phyloP scores from a whole-genome alignment of 2,113 vertebrate species.

The Hyla sarda region DNA sequence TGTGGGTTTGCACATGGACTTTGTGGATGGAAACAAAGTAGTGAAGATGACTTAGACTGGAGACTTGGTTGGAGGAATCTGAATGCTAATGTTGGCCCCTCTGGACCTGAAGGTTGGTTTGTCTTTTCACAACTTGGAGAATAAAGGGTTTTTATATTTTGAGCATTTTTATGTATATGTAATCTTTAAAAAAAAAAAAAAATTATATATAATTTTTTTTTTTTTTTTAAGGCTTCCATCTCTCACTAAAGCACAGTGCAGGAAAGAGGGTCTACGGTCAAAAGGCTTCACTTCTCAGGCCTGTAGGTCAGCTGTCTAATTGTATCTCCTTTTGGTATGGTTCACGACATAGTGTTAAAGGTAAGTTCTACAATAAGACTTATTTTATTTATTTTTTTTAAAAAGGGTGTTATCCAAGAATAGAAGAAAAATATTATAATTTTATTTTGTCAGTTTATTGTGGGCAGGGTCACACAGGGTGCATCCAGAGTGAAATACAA shows the following conservation, averaged over 20 bases:
- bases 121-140: background rate
- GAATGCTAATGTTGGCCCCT: background rate
- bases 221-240: background rate
- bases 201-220: too few species aligned
- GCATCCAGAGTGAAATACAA: too few species aligned
- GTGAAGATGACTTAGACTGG: constrained; percentile 44
- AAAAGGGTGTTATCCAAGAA: too few species aligned
- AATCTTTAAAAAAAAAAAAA: too few species aligned
- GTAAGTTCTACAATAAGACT: constrained; percentile 15
- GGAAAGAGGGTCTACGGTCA: background rate
- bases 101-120: constrained; percentile 21
- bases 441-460: too few species aligned
- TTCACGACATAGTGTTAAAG: background rate
- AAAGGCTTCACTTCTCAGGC: constrained; percentile 27
- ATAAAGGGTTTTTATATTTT: background rate
- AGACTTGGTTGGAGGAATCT: background rate
- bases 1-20: constrained; percentile 54
- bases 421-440: too few species aligned
- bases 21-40: constrained; percentile 58
- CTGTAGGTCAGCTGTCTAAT: background rate
- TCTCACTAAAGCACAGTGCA: background rate
- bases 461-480: too few species aligned
- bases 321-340: constrained; percentile 50
- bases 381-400: too few species aligned
- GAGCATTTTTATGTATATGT: too few species aligned